Evolutionary conservation across 2,113 vertebrate species (phyloP).

Genomic region (Equus quagga): DNA sequence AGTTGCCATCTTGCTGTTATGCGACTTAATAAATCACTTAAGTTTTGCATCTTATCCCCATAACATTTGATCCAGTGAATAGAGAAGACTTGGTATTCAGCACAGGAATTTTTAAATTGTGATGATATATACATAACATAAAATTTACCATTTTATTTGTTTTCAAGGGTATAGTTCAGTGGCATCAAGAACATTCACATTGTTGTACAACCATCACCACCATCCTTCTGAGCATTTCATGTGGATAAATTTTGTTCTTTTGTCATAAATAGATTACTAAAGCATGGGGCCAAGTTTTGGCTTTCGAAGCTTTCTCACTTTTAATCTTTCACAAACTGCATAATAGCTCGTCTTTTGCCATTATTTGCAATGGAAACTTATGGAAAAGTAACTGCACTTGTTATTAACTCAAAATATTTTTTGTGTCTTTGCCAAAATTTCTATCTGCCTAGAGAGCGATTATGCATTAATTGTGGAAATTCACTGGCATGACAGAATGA

Average conservation of each 20-base stretch:
- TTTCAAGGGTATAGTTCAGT: background rate
- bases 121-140: background rate
- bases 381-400: background rate
- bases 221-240: background rate
- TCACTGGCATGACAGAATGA: background rate
- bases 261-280: constrained; percentile 30
- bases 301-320: background rate
- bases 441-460: background rate
- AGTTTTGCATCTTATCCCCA: background rate
- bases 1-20: background rate
- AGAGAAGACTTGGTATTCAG: background rate
- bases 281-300: background rate
- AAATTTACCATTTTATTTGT: background rate
- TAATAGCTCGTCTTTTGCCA: background rate
- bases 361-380: constrained; percentile 1
- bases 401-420: constrained; percentile 33
- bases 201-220: background rate
- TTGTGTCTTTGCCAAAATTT: constrained; percentile 13
- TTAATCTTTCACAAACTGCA: background rate
- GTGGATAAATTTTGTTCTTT: background rate
- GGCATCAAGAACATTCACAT: background rate
- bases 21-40: background rate
- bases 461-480: constrained; percentile 28
- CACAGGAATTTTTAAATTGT: background rate
- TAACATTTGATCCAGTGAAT: background rate